Evolutionary conservation across 92 coral and sea anemone species (phyloP).

Genomic region (Parazoanthus swiftii): DNA sequence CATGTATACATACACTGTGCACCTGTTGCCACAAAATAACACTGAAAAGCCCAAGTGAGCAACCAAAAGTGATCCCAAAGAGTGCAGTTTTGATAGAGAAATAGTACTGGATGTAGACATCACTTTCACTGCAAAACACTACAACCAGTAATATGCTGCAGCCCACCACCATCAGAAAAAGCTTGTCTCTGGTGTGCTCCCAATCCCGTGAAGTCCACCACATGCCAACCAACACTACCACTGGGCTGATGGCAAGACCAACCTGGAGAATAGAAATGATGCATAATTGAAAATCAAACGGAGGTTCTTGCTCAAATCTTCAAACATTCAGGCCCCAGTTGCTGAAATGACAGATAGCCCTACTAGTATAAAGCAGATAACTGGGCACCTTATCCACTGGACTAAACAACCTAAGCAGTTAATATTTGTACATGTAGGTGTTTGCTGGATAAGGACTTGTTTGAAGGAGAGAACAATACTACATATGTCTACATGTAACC

Average conservation of each 20-base stretch:
- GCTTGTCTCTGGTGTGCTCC: not conserved
- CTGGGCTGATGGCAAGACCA: slow-evolving; percentile 32
- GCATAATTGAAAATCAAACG: too few species aligned
- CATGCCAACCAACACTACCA: slow-evolving; percentile 5
- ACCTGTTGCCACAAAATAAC: not conserved
- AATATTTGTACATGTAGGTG: too few species aligned
- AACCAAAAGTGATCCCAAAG: slow-evolving; percentile 7
- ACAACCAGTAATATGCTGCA: slow-evolving; percentile 14
- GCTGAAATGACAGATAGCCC: too few species aligned
- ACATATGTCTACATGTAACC: too few species aligned
- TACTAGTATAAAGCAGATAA: too few species aligned
- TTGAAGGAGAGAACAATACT: too few species aligned
- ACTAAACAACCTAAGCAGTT: too few species aligned
- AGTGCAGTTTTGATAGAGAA: slow-evolving; percentile 22
- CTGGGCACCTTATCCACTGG: too few species aligned
- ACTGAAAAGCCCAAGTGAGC: not conserved
- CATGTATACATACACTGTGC: not conserved
- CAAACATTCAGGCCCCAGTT: too few species aligned
- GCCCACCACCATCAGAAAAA: not conserved
- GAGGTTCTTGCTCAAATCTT: too few species aligned
- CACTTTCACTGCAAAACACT: slow-evolving; percentile 27
- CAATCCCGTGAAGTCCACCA: slow-evolving; percentile 2
- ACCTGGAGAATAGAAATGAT: not conserved
- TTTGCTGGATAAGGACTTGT: too few species aligned
- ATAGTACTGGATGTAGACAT: slow-evolving; percentile 22